Evolutionary conservation across 1,140 invertebrate genomes (phyloP).

Genomic region (Campodea augens): DNA sequence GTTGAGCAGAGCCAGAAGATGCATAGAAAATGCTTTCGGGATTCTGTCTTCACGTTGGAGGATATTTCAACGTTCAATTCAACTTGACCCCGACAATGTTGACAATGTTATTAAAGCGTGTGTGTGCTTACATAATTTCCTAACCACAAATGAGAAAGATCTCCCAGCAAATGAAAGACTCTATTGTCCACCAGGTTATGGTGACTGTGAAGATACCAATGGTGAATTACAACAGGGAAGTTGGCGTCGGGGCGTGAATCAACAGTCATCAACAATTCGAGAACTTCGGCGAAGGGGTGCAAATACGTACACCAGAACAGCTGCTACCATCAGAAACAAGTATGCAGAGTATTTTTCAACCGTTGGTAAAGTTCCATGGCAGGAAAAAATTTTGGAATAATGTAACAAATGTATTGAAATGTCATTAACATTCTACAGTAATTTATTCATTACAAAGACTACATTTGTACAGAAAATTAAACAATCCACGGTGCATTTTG

Average conservation of each 20-base stretch:
- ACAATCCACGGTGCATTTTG: too few species aligned
- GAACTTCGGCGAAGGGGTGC: neutral
- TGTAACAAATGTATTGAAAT: too few species aligned
- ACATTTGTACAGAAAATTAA: too few species aligned
- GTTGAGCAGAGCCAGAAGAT: conserved; percentile 20
- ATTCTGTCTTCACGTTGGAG: conserved; percentile 18
- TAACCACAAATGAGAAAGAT: neutral
- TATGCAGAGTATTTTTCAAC: neutral
- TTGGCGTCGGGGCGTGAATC: neutral
- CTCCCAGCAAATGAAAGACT: neutral
- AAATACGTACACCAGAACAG: neutral
- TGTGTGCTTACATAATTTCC: neutral
- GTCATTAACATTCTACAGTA: too few species aligned
- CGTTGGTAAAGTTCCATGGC: neutral
- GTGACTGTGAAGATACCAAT: neutral
- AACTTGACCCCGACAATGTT: neutral
- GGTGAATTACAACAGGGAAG: neutral
- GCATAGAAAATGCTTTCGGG: conserved; percentile 31
- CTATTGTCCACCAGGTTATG: neutral
- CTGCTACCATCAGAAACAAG: neutral
- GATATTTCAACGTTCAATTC: neutral
- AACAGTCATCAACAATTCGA: neutral
- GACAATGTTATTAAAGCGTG: neutral
- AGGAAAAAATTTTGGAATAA: too few species aligned
- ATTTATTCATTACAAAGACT: too few species aligned